These are phyloP conservation scores for Acrobasis repandana DNA, from an alignment of 2,888 invertebrate genomes.

Conservation along the genomic window DNA sequence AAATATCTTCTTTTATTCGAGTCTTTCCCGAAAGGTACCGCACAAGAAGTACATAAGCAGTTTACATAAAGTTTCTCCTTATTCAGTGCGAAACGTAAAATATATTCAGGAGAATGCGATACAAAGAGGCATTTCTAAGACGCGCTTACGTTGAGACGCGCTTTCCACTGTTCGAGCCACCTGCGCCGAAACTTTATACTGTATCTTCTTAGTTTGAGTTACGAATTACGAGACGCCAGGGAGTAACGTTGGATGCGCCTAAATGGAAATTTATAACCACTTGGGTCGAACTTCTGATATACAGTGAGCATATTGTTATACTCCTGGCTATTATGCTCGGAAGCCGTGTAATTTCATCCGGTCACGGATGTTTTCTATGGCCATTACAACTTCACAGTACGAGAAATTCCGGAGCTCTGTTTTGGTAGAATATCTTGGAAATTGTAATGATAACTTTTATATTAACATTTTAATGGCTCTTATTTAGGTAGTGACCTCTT, in stretches of 20 bases:
- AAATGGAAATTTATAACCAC: conserved; percentile 66
- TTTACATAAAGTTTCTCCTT: conserved; percentile 6
- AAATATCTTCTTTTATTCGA: background rate
- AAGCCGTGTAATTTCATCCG: conserved; percentile 17
- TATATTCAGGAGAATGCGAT: conserved; percentile 9
- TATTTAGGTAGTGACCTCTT: no score
- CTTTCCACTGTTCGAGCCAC: conserved; percentile 41
- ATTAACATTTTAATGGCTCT: background rate
- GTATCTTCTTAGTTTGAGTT: conserved; percentile 60
- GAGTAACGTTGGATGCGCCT: conserved; percentile 55
- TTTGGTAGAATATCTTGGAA: background rate
- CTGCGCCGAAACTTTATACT: conserved; percentile 61
- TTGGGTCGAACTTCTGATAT: conserved; percentile 40
- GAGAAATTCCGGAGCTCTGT: background rate
- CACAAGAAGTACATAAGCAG: conserved; percentile 1
- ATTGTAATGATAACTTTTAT: no score
- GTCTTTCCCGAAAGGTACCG: background rate
- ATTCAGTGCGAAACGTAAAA: conserved; percentile 7
- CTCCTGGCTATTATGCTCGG: conserved; percentile 14
- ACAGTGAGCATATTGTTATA: conserved; percentile 24
- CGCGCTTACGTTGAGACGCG: conserved; percentile 15
- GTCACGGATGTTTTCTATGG: conserved; percentile 20
- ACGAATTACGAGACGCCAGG: conserved; percentile 49
- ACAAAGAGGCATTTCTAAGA: conserved; percentile 22
- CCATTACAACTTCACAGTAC: conserved; percentile 10